Conservation (phyloP, 53 echinoderm and acorn worm genomes). For the Zoroaster sp. region DNA sequence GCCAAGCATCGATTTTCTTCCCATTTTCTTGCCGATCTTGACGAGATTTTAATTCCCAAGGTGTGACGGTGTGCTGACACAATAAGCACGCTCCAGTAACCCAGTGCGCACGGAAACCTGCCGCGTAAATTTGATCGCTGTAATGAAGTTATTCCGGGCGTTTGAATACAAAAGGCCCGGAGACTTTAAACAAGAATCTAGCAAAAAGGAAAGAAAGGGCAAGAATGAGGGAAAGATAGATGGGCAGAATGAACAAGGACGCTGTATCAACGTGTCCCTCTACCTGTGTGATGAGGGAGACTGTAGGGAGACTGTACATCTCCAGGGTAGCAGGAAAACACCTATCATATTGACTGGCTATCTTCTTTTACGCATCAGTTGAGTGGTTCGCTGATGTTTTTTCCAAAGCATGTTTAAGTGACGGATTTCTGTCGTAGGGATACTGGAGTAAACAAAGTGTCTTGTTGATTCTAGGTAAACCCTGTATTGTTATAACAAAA, state of each 20-base stretch:
- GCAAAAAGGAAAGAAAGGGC: background rate
- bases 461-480: background rate
- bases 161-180: conserved; percentile 3
- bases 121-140: conserved; percentile 38
- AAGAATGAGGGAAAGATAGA: background rate
- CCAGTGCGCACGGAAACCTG: background rate
- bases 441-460: background rate
- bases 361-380: conserved; percentile 27
- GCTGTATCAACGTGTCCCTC: background rate
- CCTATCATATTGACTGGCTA: background rate
- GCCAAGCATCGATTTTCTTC: conserved; percentile 19
- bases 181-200: background rate
- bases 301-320: background rate
- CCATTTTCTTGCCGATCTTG: conserved; percentile 11
- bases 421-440: background rate
- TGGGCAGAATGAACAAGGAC: background rate
- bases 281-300: background rate
- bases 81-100: conserved; percentile 50
- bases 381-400: background rate
- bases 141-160: conserved; percentile 53
- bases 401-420: background rate
- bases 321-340: background rate
- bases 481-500: background rate
- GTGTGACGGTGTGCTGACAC: conserved; percentile 41
- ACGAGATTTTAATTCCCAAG: conserved; percentile 54